Evolutionary conservation across 1,140 invertebrate genomes (phyloP), one percentile per base, ranked within the genome.

Genomic region (Himalopsyche phryganea): DNA sequence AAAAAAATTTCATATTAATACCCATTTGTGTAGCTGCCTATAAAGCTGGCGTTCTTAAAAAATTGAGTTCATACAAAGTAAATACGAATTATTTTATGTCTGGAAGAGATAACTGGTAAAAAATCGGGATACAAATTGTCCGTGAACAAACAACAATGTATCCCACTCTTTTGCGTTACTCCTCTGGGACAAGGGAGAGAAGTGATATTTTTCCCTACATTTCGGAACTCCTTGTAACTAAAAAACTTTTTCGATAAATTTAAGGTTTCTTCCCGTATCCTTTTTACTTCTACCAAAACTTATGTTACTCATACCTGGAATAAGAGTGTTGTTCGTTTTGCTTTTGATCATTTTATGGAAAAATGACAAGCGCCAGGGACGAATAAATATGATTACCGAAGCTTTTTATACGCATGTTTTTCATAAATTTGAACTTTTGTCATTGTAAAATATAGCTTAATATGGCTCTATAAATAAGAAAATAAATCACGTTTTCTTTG

Each of bases 231-330:
- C 32, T 46, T 40, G 50, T 50, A 61, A 62, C 54, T 62, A 62
- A 61, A 53, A 61, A 62, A 62, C 49, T 62, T 62, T 62, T 62
- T 58, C 54, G 49, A 62, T 62, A 62, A 57, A 62, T 62, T 62
- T 62, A 57, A 57, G 42, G 54, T 52, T 46, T 18, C 48, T 14
- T 36, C 10, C 17, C 46, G 19, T 36, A 35, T 7, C 20, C 20
- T 51, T 42, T 36, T 19, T 20, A 28, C 53, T 56, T 57, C 32
- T 51, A 36, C 32, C 44, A 20, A 32, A 38, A 46, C 53, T 50
- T 45, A 47, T 49, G 52, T 50, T 55, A 50, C 46, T 23, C 19
- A 32, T 49, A 52, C 54, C 53, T 53, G 54, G 9, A 23, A 44
- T 48, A 44, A 42, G 51, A 17, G 15, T 47, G 45, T 52, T 53